Conservation (phyloP, 2,888 invertebrate genomes). For the Hemaris fuciformis region DNA sequence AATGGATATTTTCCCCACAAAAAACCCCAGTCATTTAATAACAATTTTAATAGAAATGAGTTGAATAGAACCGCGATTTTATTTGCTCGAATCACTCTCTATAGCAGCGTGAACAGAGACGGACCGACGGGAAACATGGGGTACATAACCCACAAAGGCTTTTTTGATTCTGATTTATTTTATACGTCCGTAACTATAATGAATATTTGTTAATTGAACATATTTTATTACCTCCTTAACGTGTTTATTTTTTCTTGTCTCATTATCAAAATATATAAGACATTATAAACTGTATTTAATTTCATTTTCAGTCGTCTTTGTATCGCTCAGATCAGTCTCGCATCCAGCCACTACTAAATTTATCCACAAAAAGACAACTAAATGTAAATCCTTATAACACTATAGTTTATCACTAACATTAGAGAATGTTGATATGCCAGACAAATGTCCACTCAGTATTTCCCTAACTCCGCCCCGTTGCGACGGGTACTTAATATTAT, state of each 20-base stretch:
- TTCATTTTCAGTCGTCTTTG: no score
- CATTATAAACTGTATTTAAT: no score
- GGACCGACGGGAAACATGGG: neutral
- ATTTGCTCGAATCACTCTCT: constrained; percentile 33
- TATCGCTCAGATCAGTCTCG: no score
- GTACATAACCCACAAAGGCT: neutral
- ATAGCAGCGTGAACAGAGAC: constrained; percentile 10
- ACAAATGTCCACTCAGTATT: neutral
- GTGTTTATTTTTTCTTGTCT: no score
- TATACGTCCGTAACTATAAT: neutral
- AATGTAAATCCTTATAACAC: no score
- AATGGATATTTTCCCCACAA: constrained; percentile 27
- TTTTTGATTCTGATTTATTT: neutral
- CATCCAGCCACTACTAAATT: no score
- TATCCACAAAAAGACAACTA: no score
- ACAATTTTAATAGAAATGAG: constrained; percentile 36
- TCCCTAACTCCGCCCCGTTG: neutral
- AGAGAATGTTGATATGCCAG: no score
- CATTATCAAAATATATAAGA: no score
- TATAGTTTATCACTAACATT: no score
- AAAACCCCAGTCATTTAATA: constrained; percentile 27
- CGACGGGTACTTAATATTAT: constrained; percentile 49
- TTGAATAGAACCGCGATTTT: constrained; percentile 30
- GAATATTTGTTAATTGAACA: neutral
- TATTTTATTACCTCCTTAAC: no score